Conservation (phyloP, 2,113 vertebrate genomes). For the Prionailurus bengalensis region DNA sequence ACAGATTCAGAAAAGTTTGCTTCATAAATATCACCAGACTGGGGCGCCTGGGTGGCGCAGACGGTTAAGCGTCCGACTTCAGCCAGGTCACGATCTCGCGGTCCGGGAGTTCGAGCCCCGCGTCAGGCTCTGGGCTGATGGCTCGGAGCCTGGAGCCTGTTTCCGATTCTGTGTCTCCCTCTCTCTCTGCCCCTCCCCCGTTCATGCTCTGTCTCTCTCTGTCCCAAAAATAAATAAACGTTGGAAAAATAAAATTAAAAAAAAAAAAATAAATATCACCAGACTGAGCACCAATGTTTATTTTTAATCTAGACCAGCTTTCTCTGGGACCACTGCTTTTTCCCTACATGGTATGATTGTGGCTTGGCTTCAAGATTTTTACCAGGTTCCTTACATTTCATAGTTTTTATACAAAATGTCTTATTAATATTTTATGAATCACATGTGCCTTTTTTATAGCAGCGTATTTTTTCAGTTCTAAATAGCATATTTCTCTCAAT, state of each 20-base stretch:
- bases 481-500: neutral
- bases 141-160: no score
- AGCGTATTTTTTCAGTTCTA: neutral
- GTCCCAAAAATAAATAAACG: no score
- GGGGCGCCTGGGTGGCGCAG: no score
- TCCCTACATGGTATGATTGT: neutral
- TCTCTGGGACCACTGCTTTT: neutral
- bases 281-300: neutral
- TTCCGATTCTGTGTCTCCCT: no score
- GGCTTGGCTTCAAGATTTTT: neutral
- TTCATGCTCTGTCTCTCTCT: no score
- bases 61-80: no score
- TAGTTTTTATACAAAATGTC: neutral
- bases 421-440: conserved; percentile 1
- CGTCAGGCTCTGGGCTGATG: no score
- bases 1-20: neutral
- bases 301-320: neutral
- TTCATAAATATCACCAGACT: neutral
- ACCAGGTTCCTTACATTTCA: neutral
- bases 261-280: neutral
- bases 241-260: no score
- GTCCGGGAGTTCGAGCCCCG: no score
- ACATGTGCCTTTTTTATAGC: neutral
- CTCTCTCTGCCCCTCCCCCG: no score
- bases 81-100: no score